Conservation (phyloP, 2,888 invertebrate species). For the Heliothis peltigera region DNA sequence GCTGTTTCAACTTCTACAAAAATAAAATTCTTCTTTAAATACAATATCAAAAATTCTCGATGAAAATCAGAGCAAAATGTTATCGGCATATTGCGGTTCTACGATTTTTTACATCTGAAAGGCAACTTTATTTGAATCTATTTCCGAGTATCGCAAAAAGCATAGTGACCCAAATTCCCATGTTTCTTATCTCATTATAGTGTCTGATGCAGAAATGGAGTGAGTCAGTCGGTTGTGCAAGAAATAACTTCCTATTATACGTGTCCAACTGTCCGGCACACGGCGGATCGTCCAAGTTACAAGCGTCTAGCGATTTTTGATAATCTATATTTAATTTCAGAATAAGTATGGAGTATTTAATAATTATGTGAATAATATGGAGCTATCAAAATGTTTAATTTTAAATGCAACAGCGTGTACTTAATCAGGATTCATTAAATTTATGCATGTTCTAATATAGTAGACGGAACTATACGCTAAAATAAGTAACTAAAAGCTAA, state of each 20-base stretch:
- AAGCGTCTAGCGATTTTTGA: slow-evolving; percentile 43
- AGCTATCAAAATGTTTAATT: no score
- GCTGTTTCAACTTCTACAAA: not conserved
- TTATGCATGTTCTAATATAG: no score
- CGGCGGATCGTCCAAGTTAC: slow-evolving; percentile 41
- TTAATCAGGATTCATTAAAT: no score
- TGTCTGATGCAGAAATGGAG: slow-evolving; percentile 67
- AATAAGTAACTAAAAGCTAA: no score
- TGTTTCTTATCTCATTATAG: slow-evolving; percentile 69
- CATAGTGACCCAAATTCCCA: slow-evolving; percentile 62
- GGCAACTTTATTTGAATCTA: slow-evolving; percentile 17
- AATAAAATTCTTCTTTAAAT: not conserved
- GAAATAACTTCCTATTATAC: slow-evolving; percentile 77
- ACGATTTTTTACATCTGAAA: slow-evolving; percentile 3
- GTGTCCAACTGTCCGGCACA: slow-evolving; percentile 72
- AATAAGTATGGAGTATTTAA: no score
- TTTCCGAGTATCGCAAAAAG: slow-evolving; percentile 47
- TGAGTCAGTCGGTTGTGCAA: slow-evolving; percentile 70
- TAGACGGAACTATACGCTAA: no score
- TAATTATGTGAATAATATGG: no score
- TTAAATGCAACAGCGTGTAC: no score
- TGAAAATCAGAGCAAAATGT: slow-evolving; percentile 6
- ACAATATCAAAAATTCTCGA: not conserved
- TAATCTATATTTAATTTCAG: no score
- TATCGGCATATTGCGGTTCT: no score